phyloP scores from a whole-genome alignment of 2,888 invertebrate genomes.

The Hirtodrosophila duncani region DNA sequence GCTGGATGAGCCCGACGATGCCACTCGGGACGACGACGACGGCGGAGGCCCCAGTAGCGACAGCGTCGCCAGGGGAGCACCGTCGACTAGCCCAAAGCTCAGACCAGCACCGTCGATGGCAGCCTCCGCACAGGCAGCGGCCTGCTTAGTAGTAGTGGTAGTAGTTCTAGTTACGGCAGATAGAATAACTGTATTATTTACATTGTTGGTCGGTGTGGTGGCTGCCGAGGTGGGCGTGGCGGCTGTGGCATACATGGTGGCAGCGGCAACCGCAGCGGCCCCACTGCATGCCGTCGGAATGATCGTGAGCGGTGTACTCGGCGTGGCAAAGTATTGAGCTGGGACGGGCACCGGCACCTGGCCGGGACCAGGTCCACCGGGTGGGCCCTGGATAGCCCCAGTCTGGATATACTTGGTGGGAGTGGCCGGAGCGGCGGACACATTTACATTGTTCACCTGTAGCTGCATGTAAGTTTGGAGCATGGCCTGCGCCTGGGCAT shows the following conservation, averaged over 20 bases:
- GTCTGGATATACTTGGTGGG: constrained; percentile 63
- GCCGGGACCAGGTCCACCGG: constrained; percentile 1
- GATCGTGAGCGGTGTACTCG: constrained; percentile 73
- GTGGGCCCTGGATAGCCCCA: constrained; percentile 29
- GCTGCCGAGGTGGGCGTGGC: constrained; percentile 67
- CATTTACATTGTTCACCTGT: constrained; percentile 73
- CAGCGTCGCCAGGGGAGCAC: constrained; percentile 17
- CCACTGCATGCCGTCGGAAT: constrained; percentile 69
- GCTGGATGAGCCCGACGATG: constrained; percentile 26
- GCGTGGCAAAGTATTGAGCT: constrained; percentile 65
- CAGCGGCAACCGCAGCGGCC: constrained; percentile 67
- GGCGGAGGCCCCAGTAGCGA: constrained; percentile 24
- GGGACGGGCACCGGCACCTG: constrained; percentile 33
- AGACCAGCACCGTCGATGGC: constrained; percentile 26
- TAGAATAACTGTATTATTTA: constrained; percentile 78
- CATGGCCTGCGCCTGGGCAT: constrained; percentile 75
- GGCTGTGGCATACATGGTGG: constrained; percentile 69
- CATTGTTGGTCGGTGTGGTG: constrained; percentile 75
- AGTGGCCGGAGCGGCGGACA: constrained; percentile 65
- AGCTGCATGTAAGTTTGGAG: constrained; percentile 76
- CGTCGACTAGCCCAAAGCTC: constrained; percentile 13
- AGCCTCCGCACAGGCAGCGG: constrained; percentile 50
- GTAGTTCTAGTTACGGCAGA: constrained; percentile 77
- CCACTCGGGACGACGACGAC: constrained; percentile 2
- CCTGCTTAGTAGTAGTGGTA: constrained; percentile 72